These are phyloP conservation scores for Crocallis elinguaria DNA, from an alignment of 2,888 invertebrate genomes.

Conservation along the genomic window DNA sequence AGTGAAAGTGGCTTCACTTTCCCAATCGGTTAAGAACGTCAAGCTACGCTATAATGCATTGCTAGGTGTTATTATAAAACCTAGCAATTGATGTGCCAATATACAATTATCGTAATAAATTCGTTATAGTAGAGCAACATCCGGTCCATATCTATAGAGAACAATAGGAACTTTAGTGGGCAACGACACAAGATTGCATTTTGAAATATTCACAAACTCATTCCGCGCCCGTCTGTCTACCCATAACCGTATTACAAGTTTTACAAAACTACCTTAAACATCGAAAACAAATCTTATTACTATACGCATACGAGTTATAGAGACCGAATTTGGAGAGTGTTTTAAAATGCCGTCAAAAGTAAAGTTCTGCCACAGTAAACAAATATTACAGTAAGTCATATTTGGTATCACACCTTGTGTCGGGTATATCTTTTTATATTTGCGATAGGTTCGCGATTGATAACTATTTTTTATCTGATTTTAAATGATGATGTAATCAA, in stretches of 20 bases:
- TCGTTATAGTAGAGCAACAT: constrained; percentile 69
- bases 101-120: no score
- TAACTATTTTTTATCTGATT: no score
- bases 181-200: constrained; percentile 74
- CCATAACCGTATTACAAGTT: constrained; percentile 59
- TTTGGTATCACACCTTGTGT: no score
- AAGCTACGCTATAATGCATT: no score
- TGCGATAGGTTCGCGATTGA: no score
- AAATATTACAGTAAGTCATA: constrained; percentile 5
- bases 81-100: no score
- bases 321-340: constrained; percentile 2
- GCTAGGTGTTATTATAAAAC: no score
- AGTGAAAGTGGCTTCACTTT: no score
- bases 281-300: constrained; percentile 42
- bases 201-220: constrained; percentile 82
- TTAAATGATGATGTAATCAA: no score
- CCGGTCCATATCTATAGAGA: constrained; percentile 45
- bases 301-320: constrained; percentile 12
- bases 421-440: no score
- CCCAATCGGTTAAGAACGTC: no score
- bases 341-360: constrained; percentile 12
- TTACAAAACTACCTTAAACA: constrained; percentile 16
- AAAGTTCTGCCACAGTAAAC: constrained; percentile 22
- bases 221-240: constrained; percentile 77
- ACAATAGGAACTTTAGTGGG: constrained; percentile 77